A percentile compares a stretch with the other conserved stretches of the same genome.
phyloP scores from a whole-genome alignment of 1,140 invertebrate species.

The Limonius californicus region DNA sequence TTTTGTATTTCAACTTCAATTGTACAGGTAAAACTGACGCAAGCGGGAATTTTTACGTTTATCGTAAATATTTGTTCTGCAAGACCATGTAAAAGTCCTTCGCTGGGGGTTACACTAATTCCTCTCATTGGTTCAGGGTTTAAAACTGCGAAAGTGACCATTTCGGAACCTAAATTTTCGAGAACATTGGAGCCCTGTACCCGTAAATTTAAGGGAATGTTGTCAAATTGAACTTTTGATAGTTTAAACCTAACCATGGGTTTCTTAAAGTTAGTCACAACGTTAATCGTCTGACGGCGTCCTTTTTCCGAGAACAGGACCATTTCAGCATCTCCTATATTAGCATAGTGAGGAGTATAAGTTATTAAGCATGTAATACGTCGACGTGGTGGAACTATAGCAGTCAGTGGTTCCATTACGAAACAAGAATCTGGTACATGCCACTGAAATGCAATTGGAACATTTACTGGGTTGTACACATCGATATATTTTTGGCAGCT shows the following conservation, averaged over 20 bases:
- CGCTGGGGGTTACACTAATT: conserved; percentile 25
- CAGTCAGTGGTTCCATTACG: conserved; percentile 29
- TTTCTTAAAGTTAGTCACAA: background rate
- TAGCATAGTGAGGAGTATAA: conserved; percentile 21
- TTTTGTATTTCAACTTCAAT: conserved; percentile 17
- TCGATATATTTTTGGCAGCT: conserved; percentile 18
- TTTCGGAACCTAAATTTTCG: background rate
- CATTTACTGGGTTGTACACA: conserved; percentile 20
- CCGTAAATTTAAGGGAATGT: conserved; percentile 16
- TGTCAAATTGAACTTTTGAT: background rate
- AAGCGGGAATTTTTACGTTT: background rate
- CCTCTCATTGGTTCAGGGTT: conserved; percentile 19
- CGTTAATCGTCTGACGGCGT: background rate
- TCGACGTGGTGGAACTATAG: conserved; percentile 28
- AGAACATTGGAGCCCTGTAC: background rate
- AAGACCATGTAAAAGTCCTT: conserved; percentile 33
- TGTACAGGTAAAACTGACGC: conserved; percentile 16
- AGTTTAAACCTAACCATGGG: background rate
- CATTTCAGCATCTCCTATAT: background rate
- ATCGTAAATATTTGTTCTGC: conserved; percentile 20
- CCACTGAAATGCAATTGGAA: conserved; percentile 28
- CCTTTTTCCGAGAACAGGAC: conserved; percentile 6
- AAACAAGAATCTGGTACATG: conserved; percentile 27
- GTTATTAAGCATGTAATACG: conserved; percentile 20
- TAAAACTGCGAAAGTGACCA: conserved; percentile 23